Base-by-base conservation (phyloP, 2,113 vertebrate species). In the Centropus bengalensis region DNA sequence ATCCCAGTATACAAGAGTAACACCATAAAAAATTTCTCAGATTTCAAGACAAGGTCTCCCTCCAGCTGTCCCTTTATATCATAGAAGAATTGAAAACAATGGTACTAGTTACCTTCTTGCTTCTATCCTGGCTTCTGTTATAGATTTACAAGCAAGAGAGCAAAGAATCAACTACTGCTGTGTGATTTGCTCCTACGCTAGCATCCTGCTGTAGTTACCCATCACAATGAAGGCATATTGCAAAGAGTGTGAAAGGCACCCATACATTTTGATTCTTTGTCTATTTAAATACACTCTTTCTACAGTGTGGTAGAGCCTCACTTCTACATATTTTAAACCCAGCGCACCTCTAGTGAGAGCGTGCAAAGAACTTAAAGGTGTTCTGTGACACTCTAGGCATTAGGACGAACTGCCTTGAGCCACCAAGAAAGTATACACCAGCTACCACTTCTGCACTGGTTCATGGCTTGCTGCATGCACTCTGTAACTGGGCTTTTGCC, bases 251-350 rank as follows among this genome's bases (percentile, higher is more conserved):
- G 26, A 76, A 86, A 67, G 4, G 10, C 19, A 8, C 12, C 40
- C 26, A 42, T 4, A 18, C 1, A 32, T 44, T 52, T 60, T 51
- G 8, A 44, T 45, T 42, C 75, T 24, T 66, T n/a, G 3, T 7
- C 5, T 80, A n/a, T 86, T 63, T 24, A 11, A 76, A 76, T 66
- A 58, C 12, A 30, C 2, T 20, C 5, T 26, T 86, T 77, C 60
- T 54, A 12, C 0, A 0, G 8, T 15, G 8, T 2, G 1, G 26
- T 20, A 5, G 27, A 83, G 27, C 2, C 32, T 3, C 27, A 36
- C 9, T 73, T 30, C 30, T 38, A 2, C 3, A 0, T 6, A 6
- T 58, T 70, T 89, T 80, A 22, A 76, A 76, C 30, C 10, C 52
- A 42, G 42, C 63, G 12, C 14, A 63, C 1, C 3, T 55, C 66